A percentile compares a stretch with the other conserved stretches of the same genome.
phyloP scores from a whole-genome alignment of 2,113 vertebrate genomes.

The Tragelaphus strepsiceros region DNA sequence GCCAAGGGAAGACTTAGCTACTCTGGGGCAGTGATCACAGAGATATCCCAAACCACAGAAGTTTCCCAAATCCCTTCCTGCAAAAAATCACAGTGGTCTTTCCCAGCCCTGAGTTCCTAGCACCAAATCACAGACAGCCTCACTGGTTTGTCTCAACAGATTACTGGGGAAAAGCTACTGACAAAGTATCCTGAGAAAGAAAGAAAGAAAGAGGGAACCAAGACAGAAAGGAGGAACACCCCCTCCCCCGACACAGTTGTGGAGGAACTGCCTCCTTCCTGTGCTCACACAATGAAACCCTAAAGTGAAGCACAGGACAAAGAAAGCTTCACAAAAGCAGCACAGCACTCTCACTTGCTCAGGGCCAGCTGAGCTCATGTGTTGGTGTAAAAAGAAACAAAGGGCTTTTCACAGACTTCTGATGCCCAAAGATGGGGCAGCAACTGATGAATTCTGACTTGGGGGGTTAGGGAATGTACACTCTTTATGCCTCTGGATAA shows the following conservation, averaged over 20 bases:
- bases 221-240: background rate
- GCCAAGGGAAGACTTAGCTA: background rate
- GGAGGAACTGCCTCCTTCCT: constrained; percentile 20
- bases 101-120: background rate
- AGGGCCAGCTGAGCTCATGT: constrained; percentile 50
- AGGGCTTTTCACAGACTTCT: constrained; percentile 49
- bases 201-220: background rate
- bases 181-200: background rate
- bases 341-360: constrained; percentile 22
- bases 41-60: background rate
- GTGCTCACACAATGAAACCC: constrained; percentile 40
- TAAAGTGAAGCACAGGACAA: constrained; percentile 48
- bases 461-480: background rate
- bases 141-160: background rate
- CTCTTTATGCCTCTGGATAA: background rate
- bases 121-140: background rate
- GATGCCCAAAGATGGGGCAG: background rate
- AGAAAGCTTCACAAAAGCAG: constrained; percentile 44
- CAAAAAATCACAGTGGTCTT: background rate
- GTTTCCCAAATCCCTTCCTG: constrained; percentile 15
- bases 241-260: background rate
- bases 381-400: constrained; percentile 50
- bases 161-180: background rate
- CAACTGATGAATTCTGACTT: constrained; percentile 45
- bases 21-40: background rate